These are phyloP conservation scores for Heterohyrax brucei DNA, from an alignment of 2,797 vertebrate species.

Conservation along the genomic window DNA sequence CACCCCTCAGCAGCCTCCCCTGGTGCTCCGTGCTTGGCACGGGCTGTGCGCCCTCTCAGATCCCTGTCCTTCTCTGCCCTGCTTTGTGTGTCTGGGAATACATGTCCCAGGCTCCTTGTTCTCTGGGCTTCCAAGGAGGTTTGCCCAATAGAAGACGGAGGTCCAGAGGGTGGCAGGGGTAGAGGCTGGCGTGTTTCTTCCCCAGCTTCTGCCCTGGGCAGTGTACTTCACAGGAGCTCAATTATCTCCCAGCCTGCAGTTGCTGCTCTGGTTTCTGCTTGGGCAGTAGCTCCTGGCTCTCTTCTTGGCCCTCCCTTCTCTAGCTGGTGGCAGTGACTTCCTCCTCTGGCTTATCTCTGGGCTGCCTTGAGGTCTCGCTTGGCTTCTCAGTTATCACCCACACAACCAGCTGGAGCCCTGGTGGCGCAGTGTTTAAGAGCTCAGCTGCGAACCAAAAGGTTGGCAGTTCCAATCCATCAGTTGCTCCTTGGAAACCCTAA, in stretches of 20 bases:
- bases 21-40: background rate
- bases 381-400: background rate
- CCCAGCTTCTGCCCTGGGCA: background rate
- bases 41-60: too few relatives aligned
- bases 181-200: background rate
- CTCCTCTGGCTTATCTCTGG: background rate
- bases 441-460: too few relatives aligned
- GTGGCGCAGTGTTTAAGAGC: too few relatives aligned
- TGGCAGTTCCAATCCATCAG: too few relatives aligned
- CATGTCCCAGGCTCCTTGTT: background rate
- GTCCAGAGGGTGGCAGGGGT: background rate
- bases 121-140: background rate
- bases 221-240: rapidly evolving
- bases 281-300: background rate
- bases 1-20: background rate
- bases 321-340: rapidly evolving
- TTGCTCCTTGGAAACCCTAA: too few relatives aligned
- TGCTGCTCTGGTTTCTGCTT: background rate
- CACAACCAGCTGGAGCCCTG: background rate
- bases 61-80: background rate
- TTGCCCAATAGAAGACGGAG: background rate
- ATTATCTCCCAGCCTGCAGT: rapidly evolving
- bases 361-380: background rate
- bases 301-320: background rate
- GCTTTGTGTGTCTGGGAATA: background rate